Evolutionary conservation across 2,797 vertebrate species (phyloP), one percentile per base, ranked within the genome.

Genomic region (Cryptoprocta ferox): DNA sequence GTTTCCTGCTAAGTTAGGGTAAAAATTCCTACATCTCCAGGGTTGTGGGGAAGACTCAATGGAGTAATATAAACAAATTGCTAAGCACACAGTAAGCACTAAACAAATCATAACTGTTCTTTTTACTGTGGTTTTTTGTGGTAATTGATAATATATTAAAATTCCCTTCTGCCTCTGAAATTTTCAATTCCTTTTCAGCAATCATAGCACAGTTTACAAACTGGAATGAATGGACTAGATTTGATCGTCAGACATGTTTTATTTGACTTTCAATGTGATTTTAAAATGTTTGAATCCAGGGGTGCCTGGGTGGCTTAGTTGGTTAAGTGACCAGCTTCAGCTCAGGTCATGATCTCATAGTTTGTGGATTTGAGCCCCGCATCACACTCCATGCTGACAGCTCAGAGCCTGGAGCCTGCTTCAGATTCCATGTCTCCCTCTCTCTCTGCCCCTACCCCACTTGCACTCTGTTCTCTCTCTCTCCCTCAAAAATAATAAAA

Each of bases 191-290:
- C 68, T 70, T 85, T 93, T 80, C 50, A 83, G 71, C 13, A 48
- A 48, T 84, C 86, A 32, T 1, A 59, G 37, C 12, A 30, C 28
- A 61, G 45, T 50, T 87, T 68, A 37, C 11, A 78, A 84, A 48
- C 70, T 37, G 37, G 68, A 66, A 75, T 18, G 39, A 59, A 26
- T 18, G 12, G 45, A n/a, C 30, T 79, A 83, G 68, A n/a, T 81
- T 87, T 93, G 76, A 94, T 78, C 90, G 92, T 92, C 66, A 81
- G 50, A 18, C n/a, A 18, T 76, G n/a, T 79, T 92, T 95, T 89
- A 10, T 95, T 93, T 95, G 76, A 61, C 4, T 61, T 84, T 30
- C 32, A 4, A 15, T 35, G 18, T 79, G 81, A 79, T 90, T 92
- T 26, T 18, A 45, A 75, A 75, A 45, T 45, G 61, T 12, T 63